A percentile compares a stretch with the other conserved stretches of the same genome.
Evolutionary conservation across 2,113 vertebrate species (phyloP).

Genomic region (Microtus richardsoni): DNA sequence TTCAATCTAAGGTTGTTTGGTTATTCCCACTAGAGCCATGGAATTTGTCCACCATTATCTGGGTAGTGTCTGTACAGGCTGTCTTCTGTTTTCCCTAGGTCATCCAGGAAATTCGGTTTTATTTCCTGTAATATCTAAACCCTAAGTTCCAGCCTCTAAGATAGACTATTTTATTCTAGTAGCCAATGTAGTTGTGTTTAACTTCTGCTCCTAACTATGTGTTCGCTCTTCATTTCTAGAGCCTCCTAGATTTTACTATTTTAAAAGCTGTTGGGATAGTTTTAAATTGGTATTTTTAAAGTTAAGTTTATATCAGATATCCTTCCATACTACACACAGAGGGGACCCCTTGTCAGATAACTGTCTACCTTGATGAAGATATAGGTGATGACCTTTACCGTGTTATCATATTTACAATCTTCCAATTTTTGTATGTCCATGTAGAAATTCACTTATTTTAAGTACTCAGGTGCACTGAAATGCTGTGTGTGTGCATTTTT

Average conservation of each 20-base stretch:
- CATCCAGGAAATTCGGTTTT: conserved; percentile 11
- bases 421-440: not conserved
- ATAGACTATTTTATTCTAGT: not conserved
- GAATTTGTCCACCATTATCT: not conserved
- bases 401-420: not conserved
- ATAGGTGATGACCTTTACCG: not conserved
- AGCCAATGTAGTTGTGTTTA: not conserved
- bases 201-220: not conserved
- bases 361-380: not conserved
- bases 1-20: not conserved
- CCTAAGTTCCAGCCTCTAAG: not conserved
- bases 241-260: conserved; percentile 8
- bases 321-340: not conserved
- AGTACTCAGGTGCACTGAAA: not conserved
- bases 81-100: not conserved
- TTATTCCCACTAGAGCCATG: not conserved
- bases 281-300: not conserved
- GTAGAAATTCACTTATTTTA: not conserved
- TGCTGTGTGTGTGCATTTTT: conserved; percentile 33
- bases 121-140: not conserved
- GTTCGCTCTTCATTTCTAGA: not conserved
- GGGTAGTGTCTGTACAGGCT: too few relatives aligned
- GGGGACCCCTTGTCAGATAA: not conserved
- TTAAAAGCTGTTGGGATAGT: conserved; percentile 6
- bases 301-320: not conserved